phyloP scores from a whole-genome alignment of 2,797 vertebrate species.

The Pterois miles region DNA sequence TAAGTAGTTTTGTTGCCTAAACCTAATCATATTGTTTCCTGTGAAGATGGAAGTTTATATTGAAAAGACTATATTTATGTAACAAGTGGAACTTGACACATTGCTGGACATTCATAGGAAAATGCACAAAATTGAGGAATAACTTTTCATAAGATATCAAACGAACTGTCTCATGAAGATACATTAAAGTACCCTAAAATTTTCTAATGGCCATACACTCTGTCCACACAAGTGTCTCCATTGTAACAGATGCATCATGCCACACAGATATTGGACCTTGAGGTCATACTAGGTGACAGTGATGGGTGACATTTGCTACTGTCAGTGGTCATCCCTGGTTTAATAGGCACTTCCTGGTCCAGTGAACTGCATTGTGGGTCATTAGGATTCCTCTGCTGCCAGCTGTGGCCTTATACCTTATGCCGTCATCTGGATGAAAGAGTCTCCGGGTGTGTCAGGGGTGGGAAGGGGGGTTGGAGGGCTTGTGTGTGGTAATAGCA shows the following conservation, averaged over 20 bases:
- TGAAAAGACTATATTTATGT: too few species aligned
- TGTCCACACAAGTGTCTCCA: constrained; percentile 12
- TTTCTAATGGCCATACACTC: not conserved
- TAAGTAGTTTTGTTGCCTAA: too few species aligned
- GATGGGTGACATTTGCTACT: constrained; percentile 53
- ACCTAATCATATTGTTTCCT: too few species aligned
- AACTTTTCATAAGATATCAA: too few species aligned
- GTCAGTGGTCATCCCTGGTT: constrained; percentile 34
- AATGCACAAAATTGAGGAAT: too few species aligned
- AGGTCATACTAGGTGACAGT: constrained; percentile 54
- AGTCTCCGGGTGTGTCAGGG: constrained; percentile 12
- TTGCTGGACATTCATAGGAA: too few species aligned
- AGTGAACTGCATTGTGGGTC: constrained; percentile 74
- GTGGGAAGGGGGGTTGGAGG: not conserved
- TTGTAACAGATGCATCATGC: constrained; percentile 31
- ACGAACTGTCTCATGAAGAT: too few species aligned
- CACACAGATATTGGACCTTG: constrained; percentile 27
- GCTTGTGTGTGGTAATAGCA: constrained; percentile 39
- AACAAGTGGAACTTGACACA: too few species aligned
- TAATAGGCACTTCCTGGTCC: constrained; percentile 78
- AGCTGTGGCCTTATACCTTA: constrained; percentile 67
- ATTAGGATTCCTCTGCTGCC: constrained; percentile 71
- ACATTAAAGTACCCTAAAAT: not conserved
- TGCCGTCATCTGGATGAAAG: constrained; percentile 43
- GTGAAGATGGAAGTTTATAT: too few species aligned